Evolutionary conservation across 2,797 vertebrate species (phyloP).

Genomic region (Sebastes oblongus): DNA sequence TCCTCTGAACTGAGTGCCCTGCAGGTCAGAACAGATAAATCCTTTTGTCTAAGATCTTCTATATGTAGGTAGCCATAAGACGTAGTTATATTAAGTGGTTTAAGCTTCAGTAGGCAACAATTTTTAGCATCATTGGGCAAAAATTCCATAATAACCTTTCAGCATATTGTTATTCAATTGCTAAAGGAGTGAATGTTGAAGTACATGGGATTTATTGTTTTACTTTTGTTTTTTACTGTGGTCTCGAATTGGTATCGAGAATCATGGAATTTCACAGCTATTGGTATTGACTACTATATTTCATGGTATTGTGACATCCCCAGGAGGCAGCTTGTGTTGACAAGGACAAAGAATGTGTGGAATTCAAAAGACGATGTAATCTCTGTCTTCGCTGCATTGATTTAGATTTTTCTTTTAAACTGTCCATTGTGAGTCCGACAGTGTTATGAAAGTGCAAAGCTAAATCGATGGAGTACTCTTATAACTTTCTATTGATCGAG

Average conservation of each 20-base stretch:
- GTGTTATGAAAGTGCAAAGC: background rate
- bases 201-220: no score
- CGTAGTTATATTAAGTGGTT: conserved; percentile 6
- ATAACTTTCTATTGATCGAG: background rate
- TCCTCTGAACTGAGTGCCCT: conserved; percentile 12
- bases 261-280: no score
- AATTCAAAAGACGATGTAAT: background rate
- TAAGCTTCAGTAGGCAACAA: no score
- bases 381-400: background rate
- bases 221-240: no score
- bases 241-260: no score
- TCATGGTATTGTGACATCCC: no score
- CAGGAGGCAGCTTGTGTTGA: background rate
- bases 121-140: no score
- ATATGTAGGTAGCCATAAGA: conserved; percentile 3
- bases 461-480: background rate
- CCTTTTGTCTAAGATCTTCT: conserved; percentile 13
- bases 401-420: background rate
- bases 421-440: background rate
- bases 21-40: conserved; percentile 41
- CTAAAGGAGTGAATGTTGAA: no score
- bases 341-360: background rate
- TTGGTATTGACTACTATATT: no score
- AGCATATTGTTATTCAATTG: no score
- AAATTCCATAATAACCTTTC: no score